Evolutionary conservation across 2,888 invertebrate genomes (phyloP), one percentile per base, ranked within the genome.

Genomic region (Rapana venosa): DNA sequence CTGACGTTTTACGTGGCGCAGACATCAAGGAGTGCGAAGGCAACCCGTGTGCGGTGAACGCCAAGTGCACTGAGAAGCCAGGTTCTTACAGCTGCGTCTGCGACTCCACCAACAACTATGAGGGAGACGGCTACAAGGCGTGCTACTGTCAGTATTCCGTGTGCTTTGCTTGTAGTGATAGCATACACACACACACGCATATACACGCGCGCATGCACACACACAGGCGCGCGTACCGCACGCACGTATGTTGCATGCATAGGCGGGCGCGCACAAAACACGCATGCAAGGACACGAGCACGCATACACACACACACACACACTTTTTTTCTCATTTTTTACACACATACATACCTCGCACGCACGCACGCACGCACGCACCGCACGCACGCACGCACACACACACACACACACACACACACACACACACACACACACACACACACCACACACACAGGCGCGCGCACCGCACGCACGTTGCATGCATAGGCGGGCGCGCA

Each of bases 1-100:
- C 13, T 74, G 74, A n/a, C 8, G n/a, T 79, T 35, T 79, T 13
- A 35, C 77, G 77, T 79, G 77, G 17, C 32, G 32, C 83, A 91
- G 91, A 91, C 85, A 87, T 91, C 30, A 35, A 88, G 85, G 91
- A 91, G 66, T 91, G 91, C 70, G 15, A 32, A 6, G 20, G 35
- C 13, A 58, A 81, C 36, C 30, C 56, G n/a, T 91, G 91, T 58
- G 88, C 88, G 79, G n/a, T 81, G 6, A 61, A 91, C 47, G 91
- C 91, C 66, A 47, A 79, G 15, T 91, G 91, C 74, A 22, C 30
- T 5, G 86, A 91, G 66, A 61, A n/a, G n/a, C 91, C 91, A 0
- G 91, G 90, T 0, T 70, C 77, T 22, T 91, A 74, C 79, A 56
- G 35, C 36, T 91, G 91, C 47, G 36, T 35, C 26, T 91, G 91